A percentile compares a stretch with the other conserved stretches of the same genome.
Conservation (phyloP, 2,113 vertebrate species). For the Echinops telfairi region DNA sequence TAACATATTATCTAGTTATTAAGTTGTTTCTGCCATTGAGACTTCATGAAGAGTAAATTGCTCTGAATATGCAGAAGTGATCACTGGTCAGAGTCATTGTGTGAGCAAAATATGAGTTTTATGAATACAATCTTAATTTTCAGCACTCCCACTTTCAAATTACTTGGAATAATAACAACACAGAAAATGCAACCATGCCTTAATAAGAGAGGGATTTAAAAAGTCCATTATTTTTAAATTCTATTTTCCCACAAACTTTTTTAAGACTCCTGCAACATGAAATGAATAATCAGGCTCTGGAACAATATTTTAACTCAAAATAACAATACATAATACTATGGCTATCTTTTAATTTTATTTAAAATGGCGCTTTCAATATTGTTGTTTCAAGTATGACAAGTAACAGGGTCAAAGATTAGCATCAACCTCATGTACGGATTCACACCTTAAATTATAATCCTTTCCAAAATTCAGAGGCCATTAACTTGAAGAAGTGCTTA, state of each 20-base stretch:
- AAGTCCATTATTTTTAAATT: too few species aligned
- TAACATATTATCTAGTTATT: slow-evolving; percentile 60
- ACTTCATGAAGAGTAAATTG: slow-evolving; percentile 42
- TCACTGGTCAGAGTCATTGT: slow-evolving; percentile 2
- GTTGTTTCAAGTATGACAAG: slow-evolving; percentile 80
- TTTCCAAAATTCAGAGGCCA: slow-evolving; percentile 84
- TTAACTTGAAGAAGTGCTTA: slow-evolving; percentile 86
- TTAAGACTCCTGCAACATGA: neutral
- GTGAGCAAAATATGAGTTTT: slow-evolving; percentile 13
- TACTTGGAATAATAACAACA: slow-evolving; percentile 55
- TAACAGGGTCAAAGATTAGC: slow-evolving; percentile 80
- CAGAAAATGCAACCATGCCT: slow-evolving; percentile 50
- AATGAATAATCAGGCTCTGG: slow-evolving; percentile 49
- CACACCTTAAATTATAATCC: slow-evolving; percentile 82
- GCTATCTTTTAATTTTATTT: slow-evolving; percentile 82
- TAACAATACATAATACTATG: slow-evolving; percentile 76
- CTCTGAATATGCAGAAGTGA: slow-evolving; percentile 42
- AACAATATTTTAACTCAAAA: slow-evolving; percentile 64
- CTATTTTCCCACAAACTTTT: too few species aligned
- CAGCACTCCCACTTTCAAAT: slow-evolving; percentile 63
- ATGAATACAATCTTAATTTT: neutral
- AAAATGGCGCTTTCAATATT: slow-evolving; percentile 80
- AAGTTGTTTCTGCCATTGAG: slow-evolving; percentile 14
- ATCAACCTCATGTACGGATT: slow-evolving; percentile 80
- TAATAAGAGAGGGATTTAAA: neutral